A percentile compares a stretch with the other conserved stretches of the same genome.
Evolutionary conservation across 2,888 invertebrate species (phyloP).

Genomic region (Cremastobaeus sp.): DNA sequence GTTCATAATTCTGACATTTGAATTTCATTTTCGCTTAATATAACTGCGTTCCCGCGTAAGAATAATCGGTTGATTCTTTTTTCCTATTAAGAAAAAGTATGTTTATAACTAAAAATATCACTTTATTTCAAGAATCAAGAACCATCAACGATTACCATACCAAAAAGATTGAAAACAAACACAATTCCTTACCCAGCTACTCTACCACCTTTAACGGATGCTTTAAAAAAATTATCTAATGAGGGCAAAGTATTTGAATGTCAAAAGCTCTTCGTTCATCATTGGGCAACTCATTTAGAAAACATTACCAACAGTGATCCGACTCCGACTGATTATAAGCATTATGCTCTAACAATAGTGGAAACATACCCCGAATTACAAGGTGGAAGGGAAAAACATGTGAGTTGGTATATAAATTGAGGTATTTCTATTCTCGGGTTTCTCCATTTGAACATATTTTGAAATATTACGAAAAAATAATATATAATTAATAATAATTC

Average conservation of each 20-base stretch:
- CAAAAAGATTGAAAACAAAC: no score
- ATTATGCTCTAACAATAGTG: slow-evolving; percentile 3
- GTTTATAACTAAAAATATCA: no score
- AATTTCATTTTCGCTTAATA: no score
- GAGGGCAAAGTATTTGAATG: no score
- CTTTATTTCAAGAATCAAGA: no score
- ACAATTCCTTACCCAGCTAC: neutral
- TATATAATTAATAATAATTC: neutral
- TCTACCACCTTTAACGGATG: neutral
- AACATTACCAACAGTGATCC: neutral
- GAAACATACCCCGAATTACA: slow-evolving; percentile 1
- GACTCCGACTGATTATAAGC: neutral
- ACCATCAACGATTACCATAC: no score
- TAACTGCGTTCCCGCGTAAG: no score
- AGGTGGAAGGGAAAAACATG: slow-evolving; percentile 1
- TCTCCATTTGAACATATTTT: neutral
- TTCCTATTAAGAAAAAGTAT: no score
- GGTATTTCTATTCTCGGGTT: neutral
- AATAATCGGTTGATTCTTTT: no score
- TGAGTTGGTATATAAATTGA: neutral
- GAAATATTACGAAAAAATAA: neutral
- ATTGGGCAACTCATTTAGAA: neutral
- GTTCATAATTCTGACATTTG: no score
- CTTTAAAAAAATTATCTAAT: neutral
- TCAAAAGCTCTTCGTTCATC: neutral